These are phyloP conservation scores for Neodon shergylaensis DNA, from an alignment of 2,113 vertebrate species.

Conservation along the genomic window DNA sequence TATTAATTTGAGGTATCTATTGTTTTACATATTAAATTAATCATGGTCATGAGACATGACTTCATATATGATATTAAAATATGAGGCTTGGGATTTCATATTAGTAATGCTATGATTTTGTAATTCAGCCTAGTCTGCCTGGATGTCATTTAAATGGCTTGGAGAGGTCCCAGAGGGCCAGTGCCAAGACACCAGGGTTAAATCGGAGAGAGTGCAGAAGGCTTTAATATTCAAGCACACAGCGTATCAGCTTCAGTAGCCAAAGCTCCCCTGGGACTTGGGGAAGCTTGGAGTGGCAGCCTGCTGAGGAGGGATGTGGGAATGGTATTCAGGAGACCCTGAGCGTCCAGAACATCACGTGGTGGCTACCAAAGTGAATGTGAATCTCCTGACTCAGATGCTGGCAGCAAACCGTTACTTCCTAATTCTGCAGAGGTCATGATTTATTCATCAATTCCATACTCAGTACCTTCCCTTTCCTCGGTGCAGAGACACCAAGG, in stretches of 20 bases:
- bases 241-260: not conserved
- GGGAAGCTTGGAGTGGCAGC: not conserved
- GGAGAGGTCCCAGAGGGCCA: constrained; percentile 55
- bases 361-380: not conserved
- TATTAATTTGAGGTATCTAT: constrained; percentile 85
- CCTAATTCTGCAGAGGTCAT: not conserved
- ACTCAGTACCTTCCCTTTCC: not conserved
- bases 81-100: constrained; percentile 57
- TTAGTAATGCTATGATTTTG: constrained; percentile 72
- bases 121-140: constrained; percentile 57
- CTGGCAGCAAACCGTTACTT: not conserved
- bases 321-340: not conserved
- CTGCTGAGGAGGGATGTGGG: not conserved
- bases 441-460: not conserved
- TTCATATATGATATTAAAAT: constrained; percentile 76
- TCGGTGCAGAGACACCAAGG: not conserved
- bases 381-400: not conserved
- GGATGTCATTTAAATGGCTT: constrained; percentile 29
- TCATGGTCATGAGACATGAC: constrained; percentile 80
- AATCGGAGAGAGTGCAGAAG: not conserved
- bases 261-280: not conserved
- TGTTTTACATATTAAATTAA: constrained; percentile 89
- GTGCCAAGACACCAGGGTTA: not conserved
- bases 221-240: constrained; percentile 11
- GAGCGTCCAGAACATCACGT: not conserved